These are phyloP conservation scores for Ricordea florida DNA, from an alignment of 92 coral and sea anemone species.

Conservation along the genomic window DNA sequence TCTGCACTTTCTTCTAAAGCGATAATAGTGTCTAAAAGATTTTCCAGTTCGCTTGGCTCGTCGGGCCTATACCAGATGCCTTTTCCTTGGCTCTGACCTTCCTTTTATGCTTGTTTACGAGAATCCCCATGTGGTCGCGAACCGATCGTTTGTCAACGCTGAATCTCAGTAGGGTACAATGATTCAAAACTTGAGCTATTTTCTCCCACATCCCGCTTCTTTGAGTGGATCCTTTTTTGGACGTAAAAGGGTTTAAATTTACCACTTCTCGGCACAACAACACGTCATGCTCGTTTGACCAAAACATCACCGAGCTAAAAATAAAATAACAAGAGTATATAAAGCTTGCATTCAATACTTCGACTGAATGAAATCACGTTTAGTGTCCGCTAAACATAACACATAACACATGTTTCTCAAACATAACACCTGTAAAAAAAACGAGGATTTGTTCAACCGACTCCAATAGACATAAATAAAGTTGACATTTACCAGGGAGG, in stretches of 20 bases:
- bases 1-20: constrained; percentile 5
- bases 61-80: too few relatives aligned
- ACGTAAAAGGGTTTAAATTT: too few relatives aligned
- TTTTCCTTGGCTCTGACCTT: background rate
- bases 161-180: background rate
- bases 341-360: background rate
- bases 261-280: too few relatives aligned
- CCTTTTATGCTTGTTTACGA: background rate
- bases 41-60: constrained; percentile 10
- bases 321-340: too few relatives aligned
- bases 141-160: background rate
- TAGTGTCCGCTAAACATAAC: too few relatives aligned
- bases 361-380: background rate
- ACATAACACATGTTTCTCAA: too few relatives aligned
- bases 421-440: background rate
- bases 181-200: background rate
- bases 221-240: background rate
- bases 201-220: constrained; percentile 11
- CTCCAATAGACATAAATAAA: too few relatives aligned
- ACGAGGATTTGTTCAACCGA: background rate
- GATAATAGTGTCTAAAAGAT: background rate
- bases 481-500: constrained; percentile 4
- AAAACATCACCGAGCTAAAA: too few relatives aligned
- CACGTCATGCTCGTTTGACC: too few relatives aligned
- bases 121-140: constrained; percentile 6